Percentiles rank a stretch among this genome's conserved stretches.
These are phyloP conservation scores for Serrognathus titanus DNA, from an alignment of 2,888 invertebrate genomes.

Conservation along the genomic window DNA sequence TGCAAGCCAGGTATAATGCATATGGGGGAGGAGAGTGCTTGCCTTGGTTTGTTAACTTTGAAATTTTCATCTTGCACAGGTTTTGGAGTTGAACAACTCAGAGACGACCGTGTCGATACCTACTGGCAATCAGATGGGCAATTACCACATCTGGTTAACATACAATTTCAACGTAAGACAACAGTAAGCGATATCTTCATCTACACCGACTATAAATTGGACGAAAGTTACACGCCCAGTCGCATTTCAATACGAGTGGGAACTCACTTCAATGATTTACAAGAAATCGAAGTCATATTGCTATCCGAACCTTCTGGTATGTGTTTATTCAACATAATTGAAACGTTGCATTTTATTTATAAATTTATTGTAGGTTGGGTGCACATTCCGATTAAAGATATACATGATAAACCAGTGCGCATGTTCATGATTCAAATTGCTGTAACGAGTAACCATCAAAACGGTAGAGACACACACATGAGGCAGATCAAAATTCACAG, in stretches of 20 bases:
- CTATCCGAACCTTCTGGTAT: conserved; percentile 83
- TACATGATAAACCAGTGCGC: conserved; percentile 80
- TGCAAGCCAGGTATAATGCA: conserved; percentile 82
- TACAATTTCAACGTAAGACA: conserved; percentile 93
- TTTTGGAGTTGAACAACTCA: conserved; percentile 94
- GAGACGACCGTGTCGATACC: conserved; percentile 94
- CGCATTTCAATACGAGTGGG: conserved; percentile 90
- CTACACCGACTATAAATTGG: conserved; percentile 96
- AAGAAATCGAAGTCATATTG: conserved; percentile 92
- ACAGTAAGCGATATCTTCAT: conserved; percentile 94
- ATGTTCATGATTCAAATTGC: conserved; percentile 97
- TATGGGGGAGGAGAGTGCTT: too few species aligned
- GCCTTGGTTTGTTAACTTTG: conserved; percentile 8
- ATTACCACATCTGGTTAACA: conserved; percentile 94
- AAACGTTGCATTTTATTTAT: too few species aligned
- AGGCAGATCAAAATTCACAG: conserved; percentile 95
- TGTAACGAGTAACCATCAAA: conserved; percentile 97
- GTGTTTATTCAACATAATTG: conserved; percentile 1
- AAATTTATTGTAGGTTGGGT: conserved; percentile 78
- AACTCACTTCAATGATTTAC: conserved; percentile 93
- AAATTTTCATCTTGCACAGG: conserved; percentile 56
- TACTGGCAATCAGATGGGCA: conserved; percentile 99
- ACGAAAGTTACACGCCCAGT: conserved; percentile 98
- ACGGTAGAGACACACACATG: conserved; percentile 97
- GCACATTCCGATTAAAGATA: conserved; percentile 85